Evolutionary conservation across 2,113 vertebrate species (phyloP).

Genomic region (Todiramphus saurophagus): DNA sequence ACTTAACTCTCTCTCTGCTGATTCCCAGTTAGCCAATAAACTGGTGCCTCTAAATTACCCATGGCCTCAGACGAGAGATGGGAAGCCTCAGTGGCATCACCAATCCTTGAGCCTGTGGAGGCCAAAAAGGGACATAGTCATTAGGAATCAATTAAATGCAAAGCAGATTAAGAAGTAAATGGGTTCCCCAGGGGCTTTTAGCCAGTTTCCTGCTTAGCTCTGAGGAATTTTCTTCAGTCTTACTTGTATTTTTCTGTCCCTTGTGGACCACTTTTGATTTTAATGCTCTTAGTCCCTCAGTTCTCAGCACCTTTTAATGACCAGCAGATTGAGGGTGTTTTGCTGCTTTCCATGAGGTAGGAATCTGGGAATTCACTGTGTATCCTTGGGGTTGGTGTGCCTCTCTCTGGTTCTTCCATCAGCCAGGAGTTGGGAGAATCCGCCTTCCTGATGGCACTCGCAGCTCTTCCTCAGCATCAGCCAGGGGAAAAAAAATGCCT

Average conservation of each 20-base stretch:
- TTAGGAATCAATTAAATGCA: constrained; percentile 56
- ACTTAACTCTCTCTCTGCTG: background rate
- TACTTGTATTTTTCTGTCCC: constrained; percentile 9
- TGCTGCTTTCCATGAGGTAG: background rate
- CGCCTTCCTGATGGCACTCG: background rate
- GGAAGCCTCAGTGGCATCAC: background rate
- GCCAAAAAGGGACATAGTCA: constrained; percentile 2
- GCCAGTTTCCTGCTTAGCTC: constrained; percentile 29
- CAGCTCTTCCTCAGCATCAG: background rate
- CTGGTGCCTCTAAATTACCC: background rate
- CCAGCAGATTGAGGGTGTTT: background rate
- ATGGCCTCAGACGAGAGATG: background rate
- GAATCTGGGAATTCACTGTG: background rate
- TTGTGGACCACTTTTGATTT: background rate
- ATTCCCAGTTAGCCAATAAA: background rate
- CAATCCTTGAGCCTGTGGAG: background rate
- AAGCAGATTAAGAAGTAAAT: constrained; percentile 49
- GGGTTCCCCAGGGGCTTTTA: constrained; percentile 11
- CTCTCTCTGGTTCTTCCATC: background rate
- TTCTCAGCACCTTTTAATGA: constrained; percentile 22
- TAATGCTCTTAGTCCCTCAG: constrained; percentile 2
- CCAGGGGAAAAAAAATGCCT: background rate
- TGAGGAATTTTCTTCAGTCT: constrained; percentile 32
- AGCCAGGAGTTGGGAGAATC: background rate
- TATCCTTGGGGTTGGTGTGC: background rate